phyloP scores from a whole-genome alignment of 2,113 vertebrate species.

The Cavia aperea region DNA sequence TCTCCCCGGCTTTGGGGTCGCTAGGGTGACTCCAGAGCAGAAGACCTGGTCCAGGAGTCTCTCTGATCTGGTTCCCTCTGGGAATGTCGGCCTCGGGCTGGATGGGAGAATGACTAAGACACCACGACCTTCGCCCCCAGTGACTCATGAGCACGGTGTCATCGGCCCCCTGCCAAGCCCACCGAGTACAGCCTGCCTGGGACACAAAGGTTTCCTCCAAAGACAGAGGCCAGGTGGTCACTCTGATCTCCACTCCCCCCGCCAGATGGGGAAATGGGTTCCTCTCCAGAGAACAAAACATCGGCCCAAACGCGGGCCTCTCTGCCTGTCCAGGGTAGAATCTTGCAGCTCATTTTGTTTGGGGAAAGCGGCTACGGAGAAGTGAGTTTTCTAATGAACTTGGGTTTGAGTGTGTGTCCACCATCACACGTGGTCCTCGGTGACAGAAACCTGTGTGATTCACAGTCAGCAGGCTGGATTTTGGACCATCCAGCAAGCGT shows the following conservation, averaged over 20 bases:
- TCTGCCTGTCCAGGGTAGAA: not conserved
- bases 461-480: not conserved
- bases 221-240: not conserved
- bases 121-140: constrained; percentile 72
- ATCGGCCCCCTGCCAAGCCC: constrained; percentile 56
- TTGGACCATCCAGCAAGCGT: accelerated
- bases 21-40: constrained; percentile 40
- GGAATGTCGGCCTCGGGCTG: constrained; percentile 74
- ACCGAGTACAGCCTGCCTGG: constrained; percentile 51
- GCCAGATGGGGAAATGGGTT: not conserved
- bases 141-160: constrained; percentile 71
- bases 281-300: not conserved
- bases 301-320: not conserved
- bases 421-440: not conserved
- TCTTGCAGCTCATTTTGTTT: too few species aligned
- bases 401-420: not conserved
- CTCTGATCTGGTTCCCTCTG: constrained; percentile 66
- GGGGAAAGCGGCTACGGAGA: not conserved
- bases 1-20: constrained; percentile 45
- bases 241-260: accelerated
- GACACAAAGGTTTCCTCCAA: constrained; percentile 27
- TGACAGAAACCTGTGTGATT: not conserved
- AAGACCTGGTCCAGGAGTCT: constrained; percentile 47
- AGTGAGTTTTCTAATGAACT: not conserved
- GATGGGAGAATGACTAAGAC: constrained; percentile 73